These are phyloP conservation scores for Drosophila gunungcola DNA, from an alignment of 1,140 invertebrate genomes.

Conservation along the genomic window DNA sequence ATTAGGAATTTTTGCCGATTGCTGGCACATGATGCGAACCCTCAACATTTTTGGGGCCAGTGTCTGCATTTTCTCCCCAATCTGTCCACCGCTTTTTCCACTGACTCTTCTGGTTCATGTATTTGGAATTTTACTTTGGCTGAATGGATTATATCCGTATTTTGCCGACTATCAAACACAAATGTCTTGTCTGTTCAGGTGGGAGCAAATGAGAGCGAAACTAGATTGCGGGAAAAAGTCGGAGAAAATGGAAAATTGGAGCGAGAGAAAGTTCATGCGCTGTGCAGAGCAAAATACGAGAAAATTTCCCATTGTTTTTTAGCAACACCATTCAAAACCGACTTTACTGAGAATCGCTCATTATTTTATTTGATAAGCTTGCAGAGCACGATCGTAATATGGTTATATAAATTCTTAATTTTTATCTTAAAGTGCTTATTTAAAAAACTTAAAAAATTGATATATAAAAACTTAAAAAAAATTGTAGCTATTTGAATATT, in stretches of 20 bases:
- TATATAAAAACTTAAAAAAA: too few species aligned
- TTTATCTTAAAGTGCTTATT: too few species aligned
- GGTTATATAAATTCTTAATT: too few species aligned
- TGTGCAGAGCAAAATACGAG: constrained; percentile 7
- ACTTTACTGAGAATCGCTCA: not conserved
- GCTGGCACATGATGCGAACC: constrained; percentile 25
- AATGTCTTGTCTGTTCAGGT: constrained; percentile 39
- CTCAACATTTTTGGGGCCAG: constrained; percentile 13
- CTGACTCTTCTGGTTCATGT: constrained; percentile 27
- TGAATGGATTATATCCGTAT: constrained; percentile 51
- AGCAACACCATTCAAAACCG: not conserved
- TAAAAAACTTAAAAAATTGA: too few species aligned
- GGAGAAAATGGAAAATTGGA: not conserved
- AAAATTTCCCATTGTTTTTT: constrained; percentile 30
- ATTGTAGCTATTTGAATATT: too few species aligned
- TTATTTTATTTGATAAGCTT: too few species aligned
- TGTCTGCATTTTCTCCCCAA: not conserved
- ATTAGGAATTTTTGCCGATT: constrained; percentile 71
- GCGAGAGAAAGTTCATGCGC: constrained; percentile 25
- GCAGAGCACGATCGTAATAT: too few species aligned
- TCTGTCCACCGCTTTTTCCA: not conserved
- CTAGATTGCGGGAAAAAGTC: constrained; percentile 7
- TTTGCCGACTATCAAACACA: constrained; percentile 38
- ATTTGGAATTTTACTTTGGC: constrained; percentile 39
- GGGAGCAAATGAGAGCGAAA: constrained; percentile 18